Percentiles rank a stretch among this genome's conserved stretches.
phyloP scores from a whole-genome alignment of 2,888 invertebrate species.

The Drosophila niveifrons region DNA sequence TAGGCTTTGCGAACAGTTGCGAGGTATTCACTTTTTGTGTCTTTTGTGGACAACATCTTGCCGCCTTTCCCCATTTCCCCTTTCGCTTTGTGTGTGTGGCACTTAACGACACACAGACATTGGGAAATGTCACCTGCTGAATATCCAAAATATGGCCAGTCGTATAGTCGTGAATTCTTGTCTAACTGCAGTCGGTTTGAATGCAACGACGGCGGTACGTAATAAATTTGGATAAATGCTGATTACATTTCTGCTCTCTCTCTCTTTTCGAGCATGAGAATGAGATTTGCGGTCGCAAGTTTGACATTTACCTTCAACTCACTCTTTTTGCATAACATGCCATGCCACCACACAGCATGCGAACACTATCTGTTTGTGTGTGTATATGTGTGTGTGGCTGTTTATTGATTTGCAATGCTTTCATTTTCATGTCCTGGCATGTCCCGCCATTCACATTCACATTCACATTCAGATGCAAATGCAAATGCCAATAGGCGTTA shows the following conservation, averaged over 20 bases:
- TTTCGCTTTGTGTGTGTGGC: conserved; percentile 25
- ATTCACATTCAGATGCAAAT: conserved; percentile 62
- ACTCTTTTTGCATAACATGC: conserved; percentile 36
- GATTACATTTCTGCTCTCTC: conserved; percentile 41
- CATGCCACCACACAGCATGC: conserved; percentile 3
- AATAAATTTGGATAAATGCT: conserved; percentile 55
- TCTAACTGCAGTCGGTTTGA: conserved; percentile 34
- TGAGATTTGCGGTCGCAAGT: conserved; percentile 37
- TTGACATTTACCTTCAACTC: conserved; percentile 25
- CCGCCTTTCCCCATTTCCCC: background rate
- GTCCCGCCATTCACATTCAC: conserved; percentile 50
- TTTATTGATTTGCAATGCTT: conserved; percentile 65
- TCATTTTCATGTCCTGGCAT: conserved; percentile 59
- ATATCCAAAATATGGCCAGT: conserved; percentile 25
- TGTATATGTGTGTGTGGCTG: conserved; percentile 7
- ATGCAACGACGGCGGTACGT: conserved; percentile 36
- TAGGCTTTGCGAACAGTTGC: conserved; percentile 46
- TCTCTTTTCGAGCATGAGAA: conserved; percentile 16
- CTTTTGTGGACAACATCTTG: background rate
- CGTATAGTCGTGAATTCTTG: background rate
- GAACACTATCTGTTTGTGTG: background rate
- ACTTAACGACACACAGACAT: conserved; percentile 52
- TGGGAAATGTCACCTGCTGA: conserved; percentile 60
- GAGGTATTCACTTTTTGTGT: background rate
- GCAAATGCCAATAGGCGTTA: conserved; percentile 55